Conservation (phyloP, 2,888 invertebrate species). For the Caradrina clavipalpis region DNA sequence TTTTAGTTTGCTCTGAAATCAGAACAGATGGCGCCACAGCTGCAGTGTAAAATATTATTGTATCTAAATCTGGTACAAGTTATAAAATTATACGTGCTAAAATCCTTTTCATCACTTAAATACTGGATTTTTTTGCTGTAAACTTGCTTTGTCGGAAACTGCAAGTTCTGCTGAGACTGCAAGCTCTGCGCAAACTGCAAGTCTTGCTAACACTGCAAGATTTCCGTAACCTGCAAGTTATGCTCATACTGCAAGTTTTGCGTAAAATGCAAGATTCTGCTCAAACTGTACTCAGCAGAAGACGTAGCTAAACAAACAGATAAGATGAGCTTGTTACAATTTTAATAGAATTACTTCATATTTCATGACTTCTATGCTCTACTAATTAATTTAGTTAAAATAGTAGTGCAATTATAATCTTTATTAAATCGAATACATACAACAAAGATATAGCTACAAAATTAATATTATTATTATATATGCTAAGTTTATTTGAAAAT, state of each 20-base stretch:
- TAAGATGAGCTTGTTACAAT: background rate
- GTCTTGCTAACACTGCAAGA: too few species aligned
- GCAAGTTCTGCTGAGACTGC: too few species aligned
- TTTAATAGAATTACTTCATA: background rate
- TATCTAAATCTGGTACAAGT: too few species aligned
- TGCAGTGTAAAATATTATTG: too few species aligned
- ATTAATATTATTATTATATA: background rate
- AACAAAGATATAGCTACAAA: background rate
- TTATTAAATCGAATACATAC: constrained; percentile 9
- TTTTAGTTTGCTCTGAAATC: background rate
- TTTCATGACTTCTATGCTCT: background rate
- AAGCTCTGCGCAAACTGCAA: too few species aligned
- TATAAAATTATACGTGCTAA: too few species aligned
- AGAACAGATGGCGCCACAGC: too few species aligned
- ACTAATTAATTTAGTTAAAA: constrained; percentile 16
- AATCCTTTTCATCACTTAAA: too few species aligned
- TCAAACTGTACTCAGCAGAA: too few species aligned
- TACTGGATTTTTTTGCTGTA: background rate
- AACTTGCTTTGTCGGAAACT: background rate
- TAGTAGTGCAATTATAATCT: constrained; percentile 19
- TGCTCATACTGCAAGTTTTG: too few species aligned
- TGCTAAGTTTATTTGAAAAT: constrained; percentile 6
- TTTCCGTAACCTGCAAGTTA: too few species aligned
- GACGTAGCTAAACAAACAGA: background rate
- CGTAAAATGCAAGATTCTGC: too few species aligned